A percentile compares a stretch with the other conserved stretches of the same genome.
phyloP scores from a whole-genome alignment of 2,797 vertebrate genomes.

The Gobio occitaniae region DNA sequence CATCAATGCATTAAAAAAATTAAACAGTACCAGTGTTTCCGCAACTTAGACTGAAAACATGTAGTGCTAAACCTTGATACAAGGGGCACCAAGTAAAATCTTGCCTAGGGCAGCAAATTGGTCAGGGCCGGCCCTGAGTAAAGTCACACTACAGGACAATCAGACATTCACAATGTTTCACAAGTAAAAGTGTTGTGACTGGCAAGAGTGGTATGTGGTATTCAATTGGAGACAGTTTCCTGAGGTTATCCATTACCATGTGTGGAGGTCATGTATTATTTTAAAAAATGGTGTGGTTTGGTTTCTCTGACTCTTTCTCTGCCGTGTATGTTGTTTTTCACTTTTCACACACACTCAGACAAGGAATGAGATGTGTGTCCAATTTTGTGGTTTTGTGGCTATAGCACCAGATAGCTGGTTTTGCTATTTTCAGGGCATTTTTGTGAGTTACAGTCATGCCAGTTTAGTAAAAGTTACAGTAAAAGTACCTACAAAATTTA shows the following conservation, averaged over 20 bases:
- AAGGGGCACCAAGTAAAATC: too few relatives aligned
- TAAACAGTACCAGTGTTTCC: too few relatives aligned
- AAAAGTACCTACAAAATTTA: neutral
- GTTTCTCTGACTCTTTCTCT: neutral
- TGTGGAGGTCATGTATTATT: constrained; percentile 1
- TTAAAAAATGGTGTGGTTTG: neutral
- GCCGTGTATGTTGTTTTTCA: neutral
- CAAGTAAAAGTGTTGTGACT: neutral
- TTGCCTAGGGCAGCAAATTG: too few relatives aligned
- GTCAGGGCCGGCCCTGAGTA: too few relatives aligned
- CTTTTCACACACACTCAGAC: neutral
- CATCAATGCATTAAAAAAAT: too few relatives aligned
- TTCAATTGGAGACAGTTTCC: neutral
- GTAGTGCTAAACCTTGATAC: too few relatives aligned
- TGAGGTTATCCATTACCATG: neutral
- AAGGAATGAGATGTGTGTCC: neutral
- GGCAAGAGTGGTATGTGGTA: neutral
- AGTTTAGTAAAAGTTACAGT: constrained; percentile 16
- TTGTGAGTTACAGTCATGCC: neutral
- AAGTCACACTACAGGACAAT: neutral
- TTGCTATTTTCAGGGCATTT: constrained; percentile 6
- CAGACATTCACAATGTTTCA: neutral
- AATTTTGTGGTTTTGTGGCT: neutral
- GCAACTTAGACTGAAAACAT: too few relatives aligned
- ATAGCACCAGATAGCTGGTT: neutral